phyloP scores from a whole-genome alignment of 2,797 vertebrate genomes.

The Acridotheres tristis region DNA sequence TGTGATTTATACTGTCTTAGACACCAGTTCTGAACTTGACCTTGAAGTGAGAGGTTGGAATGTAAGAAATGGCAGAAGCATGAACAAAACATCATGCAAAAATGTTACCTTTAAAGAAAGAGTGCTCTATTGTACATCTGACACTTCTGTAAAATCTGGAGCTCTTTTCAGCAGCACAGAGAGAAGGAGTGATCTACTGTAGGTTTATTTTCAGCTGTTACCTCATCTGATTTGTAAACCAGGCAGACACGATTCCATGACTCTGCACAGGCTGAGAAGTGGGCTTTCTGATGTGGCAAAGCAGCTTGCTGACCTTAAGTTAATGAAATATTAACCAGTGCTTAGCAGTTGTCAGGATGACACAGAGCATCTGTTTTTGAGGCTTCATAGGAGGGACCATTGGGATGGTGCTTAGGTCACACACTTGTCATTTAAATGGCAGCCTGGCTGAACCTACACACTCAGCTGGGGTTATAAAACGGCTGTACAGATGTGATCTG shows the following conservation, averaged over 20 bases:
- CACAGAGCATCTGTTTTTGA: background rate
- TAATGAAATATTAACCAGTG: slow-evolving; percentile 30
- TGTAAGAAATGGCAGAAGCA: background rate
- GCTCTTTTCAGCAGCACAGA: background rate
- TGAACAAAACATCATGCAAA: background rate
- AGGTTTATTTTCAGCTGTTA: background rate
- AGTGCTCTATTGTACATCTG: background rate
- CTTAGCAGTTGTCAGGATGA: background rate
- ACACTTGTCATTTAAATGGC: background rate
- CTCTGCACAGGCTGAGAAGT: background rate
- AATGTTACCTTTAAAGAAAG: background rate
- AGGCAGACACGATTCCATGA: background rate
- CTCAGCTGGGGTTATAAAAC: background rate
- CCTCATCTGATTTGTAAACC: background rate
- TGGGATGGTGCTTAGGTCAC: background rate
- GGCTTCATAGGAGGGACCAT: background rate
- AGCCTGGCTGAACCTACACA: background rate
- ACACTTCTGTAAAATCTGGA: background rate
- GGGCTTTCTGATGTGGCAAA: background rate
- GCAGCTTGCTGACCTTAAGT: background rate
- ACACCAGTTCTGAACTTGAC: background rate
- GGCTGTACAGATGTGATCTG: background rate
- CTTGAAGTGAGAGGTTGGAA: background rate
- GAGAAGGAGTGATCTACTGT: background rate
- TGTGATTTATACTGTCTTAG: background rate